Conservation (phyloP, 1,140 invertebrate genomes). For the Pararge aegeria region DNA sequence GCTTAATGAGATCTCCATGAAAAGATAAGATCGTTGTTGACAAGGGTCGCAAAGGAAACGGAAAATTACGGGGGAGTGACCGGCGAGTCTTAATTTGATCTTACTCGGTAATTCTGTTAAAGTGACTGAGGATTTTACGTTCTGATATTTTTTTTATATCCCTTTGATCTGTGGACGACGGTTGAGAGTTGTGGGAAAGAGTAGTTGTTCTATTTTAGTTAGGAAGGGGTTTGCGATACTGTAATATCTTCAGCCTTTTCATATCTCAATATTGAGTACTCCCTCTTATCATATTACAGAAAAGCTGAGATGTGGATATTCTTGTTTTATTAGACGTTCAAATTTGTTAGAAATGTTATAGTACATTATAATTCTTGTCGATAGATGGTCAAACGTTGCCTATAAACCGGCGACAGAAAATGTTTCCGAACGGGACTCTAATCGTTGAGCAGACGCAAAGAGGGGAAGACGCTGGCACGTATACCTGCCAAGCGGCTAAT, state of each 20-base stretch:
- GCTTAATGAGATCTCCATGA: slow-evolving; percentile 60
- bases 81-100: slow-evolving; percentile 59
- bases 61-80: slow-evolving; percentile 67
- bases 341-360: not conserved
- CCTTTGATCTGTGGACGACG: slow-evolving; percentile 28
- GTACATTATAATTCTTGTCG: slow-evolving; percentile 1
- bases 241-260: not conserved
- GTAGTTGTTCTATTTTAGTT: not conserved
- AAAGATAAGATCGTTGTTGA: slow-evolving; percentile 62
- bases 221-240: not conserved
- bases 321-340: not conserved
- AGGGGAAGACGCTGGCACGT: slow-evolving; percentile 88
- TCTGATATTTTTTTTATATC: slow-evolving; percentile 45
- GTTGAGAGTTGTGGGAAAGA: not conserved
- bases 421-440: slow-evolving; percentile 92
- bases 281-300: too few relatives aligned
- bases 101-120: slow-evolving; percentile 52
- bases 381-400: slow-evolving; percentile 89
- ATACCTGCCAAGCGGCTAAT: slow-evolving; percentile 94
- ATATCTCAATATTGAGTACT: not conserved
- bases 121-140: slow-evolving; percentile 46
- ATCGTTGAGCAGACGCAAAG: slow-evolving; percentile 90
- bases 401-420: slow-evolving; percentile 91
- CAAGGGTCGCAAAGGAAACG: slow-evolving; percentile 59
- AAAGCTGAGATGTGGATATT: not conserved